Evolutionary conservation across 2,888 invertebrate genomes (phyloP), one percentile per base, ranked within the genome.

Genomic region (Melolontha melolontha): DNA sequence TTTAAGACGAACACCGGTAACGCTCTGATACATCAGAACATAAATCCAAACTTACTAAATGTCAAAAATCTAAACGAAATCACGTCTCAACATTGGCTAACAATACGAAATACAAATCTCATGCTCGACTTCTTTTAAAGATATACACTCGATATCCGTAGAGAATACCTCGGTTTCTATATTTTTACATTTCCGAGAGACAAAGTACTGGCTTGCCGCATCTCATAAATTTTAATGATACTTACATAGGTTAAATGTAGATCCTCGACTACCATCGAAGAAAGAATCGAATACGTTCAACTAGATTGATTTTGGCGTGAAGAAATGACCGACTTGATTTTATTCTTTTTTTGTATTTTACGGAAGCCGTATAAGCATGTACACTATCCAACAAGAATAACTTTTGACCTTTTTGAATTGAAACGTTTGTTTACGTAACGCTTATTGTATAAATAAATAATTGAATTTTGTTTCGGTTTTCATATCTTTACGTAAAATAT

Each of bases 211-310:
- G 40, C 54, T 44, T 51, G 22, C 51, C 5, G 7, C 22, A 14
- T 34, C 44, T 65, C 65, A 54, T 65, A 65, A 65, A 65, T 65
- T 52, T 65, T 52, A 65, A 65, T 39, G 52, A 54, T 52, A 62
- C 34, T 39, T 62, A 47, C 47, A 16, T 16, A 34, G 34, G 34
- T 34, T 34, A 34, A 34, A 34, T 10, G 34, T 34, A 6, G 34
- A 47, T 62, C 47, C 47, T 12, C 14, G 47, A 11, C 54, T 12
- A 34, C 34, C 47, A 49, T 47, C 44, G 34, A 47, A 34, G 47
- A 29, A n/a, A 47, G 39, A 39, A 62, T 62, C 47, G 29, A 34
- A 16, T 12, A 8, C 29, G 49, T 29, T 62, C 47, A 29, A 39
- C 54, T 16, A 17, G 29, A 17, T 40, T 11, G 40, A 40, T 39